Conservation (phyloP, 2,113 vertebrate species). For the Elephas maximus region DNA sequence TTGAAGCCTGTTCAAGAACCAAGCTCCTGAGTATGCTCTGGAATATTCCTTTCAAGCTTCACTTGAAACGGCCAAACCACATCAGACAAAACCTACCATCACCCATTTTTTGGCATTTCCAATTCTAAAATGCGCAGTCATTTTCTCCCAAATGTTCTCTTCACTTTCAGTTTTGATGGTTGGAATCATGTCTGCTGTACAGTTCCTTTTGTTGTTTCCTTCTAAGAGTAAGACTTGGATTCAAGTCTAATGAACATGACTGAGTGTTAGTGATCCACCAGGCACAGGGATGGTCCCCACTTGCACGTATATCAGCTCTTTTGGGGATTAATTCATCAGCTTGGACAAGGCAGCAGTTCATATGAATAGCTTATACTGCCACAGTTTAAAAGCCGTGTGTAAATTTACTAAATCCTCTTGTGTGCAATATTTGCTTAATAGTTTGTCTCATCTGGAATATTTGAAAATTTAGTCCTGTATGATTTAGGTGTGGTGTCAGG, state of each 20-base stretch:
- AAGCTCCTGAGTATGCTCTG: not conserved
- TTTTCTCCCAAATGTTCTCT: not conserved
- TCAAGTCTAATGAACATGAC: not conserved
- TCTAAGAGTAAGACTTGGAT: not conserved
- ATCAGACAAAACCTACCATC: slow-evolving; percentile 6
- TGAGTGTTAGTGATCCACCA: not conserved
- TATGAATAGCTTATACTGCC: slow-evolving; percentile 14
- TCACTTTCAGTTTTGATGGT: not conserved
- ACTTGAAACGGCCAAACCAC: not conserved
- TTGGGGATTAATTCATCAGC: slow-evolving; percentile 36
- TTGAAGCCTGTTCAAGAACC: not conserved
- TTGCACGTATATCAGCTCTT: not conserved
- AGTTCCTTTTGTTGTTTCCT: not conserved
- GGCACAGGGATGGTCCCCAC: not conserved
- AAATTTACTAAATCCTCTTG: slow-evolving; percentile 60
- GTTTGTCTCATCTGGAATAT: slow-evolving; percentile 68
- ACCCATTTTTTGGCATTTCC: not conserved
- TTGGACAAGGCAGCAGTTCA: slow-evolving; percentile 18
- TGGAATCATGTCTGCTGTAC: not conserved
- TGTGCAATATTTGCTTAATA: slow-evolving; percentile 59
- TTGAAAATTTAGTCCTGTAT: slow-evolving; percentile 59
- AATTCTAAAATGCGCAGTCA: slow-evolving; percentile 14
- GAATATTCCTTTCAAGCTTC: not conserved
- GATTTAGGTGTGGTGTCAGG: slow-evolving; percentile 55
- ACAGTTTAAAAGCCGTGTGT: slow-evolving; percentile 50